Evolutionary conservation across 2,888 invertebrate species (phyloP).

Genomic region (Balanococcus diminutus): DNA sequence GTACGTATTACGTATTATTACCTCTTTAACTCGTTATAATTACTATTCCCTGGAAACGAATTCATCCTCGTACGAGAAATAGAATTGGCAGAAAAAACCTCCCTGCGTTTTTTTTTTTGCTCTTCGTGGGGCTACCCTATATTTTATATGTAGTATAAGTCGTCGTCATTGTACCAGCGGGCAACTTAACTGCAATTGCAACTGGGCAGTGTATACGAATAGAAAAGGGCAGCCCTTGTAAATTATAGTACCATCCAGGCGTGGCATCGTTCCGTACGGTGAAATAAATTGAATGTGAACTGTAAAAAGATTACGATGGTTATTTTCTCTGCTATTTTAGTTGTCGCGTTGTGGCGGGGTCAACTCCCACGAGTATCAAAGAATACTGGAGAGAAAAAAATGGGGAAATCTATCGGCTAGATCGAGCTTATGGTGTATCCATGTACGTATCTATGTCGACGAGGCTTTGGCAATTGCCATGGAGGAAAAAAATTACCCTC

Average conservation of each 20-base stretch:
- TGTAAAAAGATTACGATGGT: slow-evolving; percentile 51
- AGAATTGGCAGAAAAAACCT: not conserved
- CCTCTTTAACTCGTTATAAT: not conserved
- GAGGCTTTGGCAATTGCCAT: not conserved
- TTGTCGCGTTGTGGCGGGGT: not conserved
- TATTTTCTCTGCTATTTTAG: too few species aligned
- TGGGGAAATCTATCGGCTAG: too few species aligned
- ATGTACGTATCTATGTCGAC: not conserved
- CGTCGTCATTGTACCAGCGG: not conserved
- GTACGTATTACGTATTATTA: too few species aligned
- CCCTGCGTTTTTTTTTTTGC: not conserved
- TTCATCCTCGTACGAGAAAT: not conserved
- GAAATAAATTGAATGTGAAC: slow-evolving; percentile 50
- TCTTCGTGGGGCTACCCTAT: not conserved
- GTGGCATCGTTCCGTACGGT: slow-evolving; percentile 20
- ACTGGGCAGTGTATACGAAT: not conserved
- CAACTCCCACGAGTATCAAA: slow-evolving; percentile 47
- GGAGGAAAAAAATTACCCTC: not conserved
- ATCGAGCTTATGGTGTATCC: too few species aligned
- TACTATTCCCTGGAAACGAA: not conserved
- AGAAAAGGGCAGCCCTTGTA: not conserved
- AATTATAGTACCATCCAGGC: slow-evolving; percentile 38
- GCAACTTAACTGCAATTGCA: too few species aligned
- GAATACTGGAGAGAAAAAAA: not conserved
- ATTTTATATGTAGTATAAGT: not conserved